These are phyloP conservation scores for Alouatta caraya DNA, from an alignment of 2,797 vertebrate species.

Conservation along the genomic window DNA sequence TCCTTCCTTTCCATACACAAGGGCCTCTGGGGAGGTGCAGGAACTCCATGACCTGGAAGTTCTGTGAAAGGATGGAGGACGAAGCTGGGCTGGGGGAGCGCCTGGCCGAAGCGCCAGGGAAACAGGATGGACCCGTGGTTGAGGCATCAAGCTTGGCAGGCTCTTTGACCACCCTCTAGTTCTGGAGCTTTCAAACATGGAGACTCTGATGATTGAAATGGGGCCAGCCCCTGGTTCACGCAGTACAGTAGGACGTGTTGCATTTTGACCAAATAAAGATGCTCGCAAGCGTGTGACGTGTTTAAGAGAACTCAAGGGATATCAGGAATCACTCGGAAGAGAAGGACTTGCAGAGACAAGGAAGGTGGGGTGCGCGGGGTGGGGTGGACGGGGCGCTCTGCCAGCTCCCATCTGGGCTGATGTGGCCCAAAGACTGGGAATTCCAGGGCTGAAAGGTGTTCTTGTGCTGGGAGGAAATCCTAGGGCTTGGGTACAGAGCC, in stretches of 20 bases:
- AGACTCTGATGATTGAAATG: neutral
- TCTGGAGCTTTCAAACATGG: neutral
- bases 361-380: too few species aligned
- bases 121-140: rapidly evolving
- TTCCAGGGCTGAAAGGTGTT: neutral
- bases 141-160: neutral
- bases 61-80: neutral
- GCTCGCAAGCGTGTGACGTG: neutral
- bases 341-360: neutral
- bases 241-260: neutral
- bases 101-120: neutral
- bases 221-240: neutral
- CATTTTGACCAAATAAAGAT: neutral
- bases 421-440: neutral
- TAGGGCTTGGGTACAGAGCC: neutral
- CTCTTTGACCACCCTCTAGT: too few species aligned
- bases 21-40: neutral
- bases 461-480: rapidly evolving
- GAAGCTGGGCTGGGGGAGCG: rapidly evolving
- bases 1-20: neutral
- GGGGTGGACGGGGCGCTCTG: rapidly evolving
- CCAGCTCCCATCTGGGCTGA: neutral
- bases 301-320: neutral
- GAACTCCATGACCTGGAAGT: neutral
- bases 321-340: neutral